Base-by-base conservation (phyloP, 2,888 invertebrate genomes). In the Dilophus febrilis region DNA sequence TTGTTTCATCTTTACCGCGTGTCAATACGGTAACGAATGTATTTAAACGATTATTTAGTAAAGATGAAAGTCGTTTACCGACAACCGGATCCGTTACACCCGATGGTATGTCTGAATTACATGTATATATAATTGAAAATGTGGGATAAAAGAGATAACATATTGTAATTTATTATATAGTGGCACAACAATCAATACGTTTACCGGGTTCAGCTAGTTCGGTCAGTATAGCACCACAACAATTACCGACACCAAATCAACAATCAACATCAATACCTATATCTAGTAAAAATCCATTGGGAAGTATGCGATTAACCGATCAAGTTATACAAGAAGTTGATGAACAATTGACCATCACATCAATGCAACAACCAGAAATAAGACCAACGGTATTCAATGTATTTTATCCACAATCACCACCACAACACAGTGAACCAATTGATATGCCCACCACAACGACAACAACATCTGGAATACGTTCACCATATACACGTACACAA, bases 261-360 rank as follows among this genome's bases (percentile, higher is more conserved):
- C 40, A 38, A 32, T 22, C 36, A 7, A 38, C 38, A 29, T 45
- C 45, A 2, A 44, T 43, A 31, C 47, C 41, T 1, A 18, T 11
- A 27, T 27, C 27, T 31, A 48, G 45, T 18, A 37, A 40, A 26
- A 38, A 40, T n/a, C 44, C 53, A 18, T 56, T 52, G 5, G 71
- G 69, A 47, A 73, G 71, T 49, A 71, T 74, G 67, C 70, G 75
- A 50, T 72, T 80, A 12, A 70, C 77, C 1, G 74, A 77, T 52
- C 77, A 81, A 51, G 72, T 79, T 13, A 80, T 79, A 44, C 78
- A 79, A 54, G 77, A 79, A 58, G 74, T 79, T 1, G 86, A 86
- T 53, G 86, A 86, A 53, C 85, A 86, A 57, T 67, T 74, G 51
- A 86, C 85, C 10, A 77, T 84, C 43, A 82, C 78, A 5, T 84